Percentiles rank a stretch among this genome's conserved stretches.
Evolutionary conservation across 2,113 vertebrate species (phyloP).

Genomic region (Trematocara macrostoma): DNA sequence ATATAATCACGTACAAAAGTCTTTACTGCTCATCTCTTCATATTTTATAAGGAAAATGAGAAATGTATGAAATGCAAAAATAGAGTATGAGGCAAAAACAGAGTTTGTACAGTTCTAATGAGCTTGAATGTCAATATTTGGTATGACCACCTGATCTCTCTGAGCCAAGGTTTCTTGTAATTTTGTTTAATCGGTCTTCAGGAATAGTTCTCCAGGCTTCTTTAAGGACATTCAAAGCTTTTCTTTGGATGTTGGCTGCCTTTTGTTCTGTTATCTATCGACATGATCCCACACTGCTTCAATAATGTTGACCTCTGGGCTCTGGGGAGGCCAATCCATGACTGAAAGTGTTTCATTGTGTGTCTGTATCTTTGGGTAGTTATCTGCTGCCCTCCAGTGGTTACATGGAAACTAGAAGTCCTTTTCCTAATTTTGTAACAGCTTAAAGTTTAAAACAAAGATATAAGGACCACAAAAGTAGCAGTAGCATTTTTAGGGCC

Average conservation of each 20-base stretch:
- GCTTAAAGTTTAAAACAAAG: neutral
- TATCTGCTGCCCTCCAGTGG: slow-evolving; percentile 1
- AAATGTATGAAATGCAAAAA: neutral
- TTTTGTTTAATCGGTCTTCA: neutral
- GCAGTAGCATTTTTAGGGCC: neutral
- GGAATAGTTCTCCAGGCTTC: neutral
- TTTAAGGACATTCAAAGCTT: neutral
- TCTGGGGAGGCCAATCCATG: neutral
- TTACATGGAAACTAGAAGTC: neutral
- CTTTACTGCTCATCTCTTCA: neutral
- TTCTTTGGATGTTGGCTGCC: neutral
- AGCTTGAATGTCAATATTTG: neutral
- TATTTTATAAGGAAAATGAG: neutral
- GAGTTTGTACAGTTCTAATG: neutral
- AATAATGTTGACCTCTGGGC: neutral
- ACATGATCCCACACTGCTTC: neutral
- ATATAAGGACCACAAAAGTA: neutral
- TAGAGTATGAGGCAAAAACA: neutral
- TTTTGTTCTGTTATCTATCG: neutral
- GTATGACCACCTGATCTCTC: neutral
- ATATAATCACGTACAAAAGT: neutral
- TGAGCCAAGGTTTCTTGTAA: neutral
- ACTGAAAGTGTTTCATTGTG: neutral
- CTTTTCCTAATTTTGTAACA: neutral
- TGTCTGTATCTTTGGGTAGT: neutral